A percentile compares a stretch with the other conserved stretches of the same genome.
These are phyloP conservation scores for Orbicella faveolata DNA, from an alignment of 64 coral and sea anemone genomes.

Conservation along the genomic window DNA sequence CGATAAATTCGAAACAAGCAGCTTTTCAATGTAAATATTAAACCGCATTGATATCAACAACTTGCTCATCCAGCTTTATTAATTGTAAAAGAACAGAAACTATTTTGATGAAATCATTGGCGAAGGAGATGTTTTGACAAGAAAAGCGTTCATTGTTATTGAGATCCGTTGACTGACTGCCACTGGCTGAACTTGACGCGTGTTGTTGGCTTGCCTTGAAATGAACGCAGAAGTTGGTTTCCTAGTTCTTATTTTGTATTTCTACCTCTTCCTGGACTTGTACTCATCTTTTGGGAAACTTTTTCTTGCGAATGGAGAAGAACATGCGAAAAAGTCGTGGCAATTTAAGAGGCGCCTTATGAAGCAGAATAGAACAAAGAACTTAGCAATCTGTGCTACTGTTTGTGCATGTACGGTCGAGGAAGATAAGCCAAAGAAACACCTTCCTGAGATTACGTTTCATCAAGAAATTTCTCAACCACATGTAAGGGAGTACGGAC, in stretches of 20 bases:
- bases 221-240: constrained; percentile 23
- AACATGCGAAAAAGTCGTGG: background rate
- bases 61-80: background rate
- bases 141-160: too few species aligned
- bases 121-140: background rate
- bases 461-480: background rate
- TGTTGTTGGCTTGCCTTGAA: background rate
- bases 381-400: background rate
- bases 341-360: background rate
- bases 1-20: constrained; percentile 16
- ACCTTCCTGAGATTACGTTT: background rate
- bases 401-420: too few species aligned
- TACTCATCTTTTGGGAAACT: background rate
- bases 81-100: background rate
- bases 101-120: background rate
- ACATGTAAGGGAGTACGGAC: background rate
- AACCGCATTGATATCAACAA: background rate
- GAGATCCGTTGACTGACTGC: background rate
- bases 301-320: background rate
- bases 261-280: constrained; percentile 12
- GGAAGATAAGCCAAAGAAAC: background rate
- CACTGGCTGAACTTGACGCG: background rate
- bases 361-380: background rate
- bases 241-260: constrained; percentile 12
- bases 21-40: background rate